phyloP scores from a whole-genome alignment of 2,888 invertebrate genomes.

The Corythucha ciliata region DNA sequence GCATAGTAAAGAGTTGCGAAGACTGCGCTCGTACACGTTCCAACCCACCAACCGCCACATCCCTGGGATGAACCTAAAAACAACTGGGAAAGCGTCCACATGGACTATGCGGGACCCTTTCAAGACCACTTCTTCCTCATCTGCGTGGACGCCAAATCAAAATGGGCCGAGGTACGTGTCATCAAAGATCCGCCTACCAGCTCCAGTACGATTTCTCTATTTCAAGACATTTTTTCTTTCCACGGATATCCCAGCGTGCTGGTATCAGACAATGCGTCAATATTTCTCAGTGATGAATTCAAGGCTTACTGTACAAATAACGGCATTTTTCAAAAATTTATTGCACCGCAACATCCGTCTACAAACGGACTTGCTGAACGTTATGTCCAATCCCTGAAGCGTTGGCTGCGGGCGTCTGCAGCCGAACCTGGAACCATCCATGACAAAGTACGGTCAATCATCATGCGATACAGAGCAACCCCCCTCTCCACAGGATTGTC shows the following conservation, averaged over 20 bases:
- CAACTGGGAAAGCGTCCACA: constrained; percentile 15
- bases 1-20: constrained; percentile 24
- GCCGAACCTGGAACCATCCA: no score
- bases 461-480: no score
- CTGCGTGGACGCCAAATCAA: constrained; percentile 12
- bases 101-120: constrained; percentile 18
- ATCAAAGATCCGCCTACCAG: constrained; percentile 26
- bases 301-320: no score
- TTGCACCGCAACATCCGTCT: no score
- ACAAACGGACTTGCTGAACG: no score
- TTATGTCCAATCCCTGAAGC: no score
- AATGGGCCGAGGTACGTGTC: constrained; percentile 28
- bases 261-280: constrained; percentile 25
- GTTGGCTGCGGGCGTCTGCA: no score
- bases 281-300: constrained; percentile 20
- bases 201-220: constrained; percentile 30
- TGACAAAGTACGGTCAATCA: no score
- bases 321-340: no score
- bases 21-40: constrained; percentile 2
- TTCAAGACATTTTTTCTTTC: constrained; percentile 23
- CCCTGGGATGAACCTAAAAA: constrained; percentile 35
- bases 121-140: constrained; percentile 14
- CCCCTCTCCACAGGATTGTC: no score
- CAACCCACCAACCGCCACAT: constrained; percentile 32
- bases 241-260: constrained; percentile 30